These are phyloP conservation scores for Choreutis nemorana DNA, from an alignment of 2,888 invertebrate species.

Conservation along the genomic window DNA sequence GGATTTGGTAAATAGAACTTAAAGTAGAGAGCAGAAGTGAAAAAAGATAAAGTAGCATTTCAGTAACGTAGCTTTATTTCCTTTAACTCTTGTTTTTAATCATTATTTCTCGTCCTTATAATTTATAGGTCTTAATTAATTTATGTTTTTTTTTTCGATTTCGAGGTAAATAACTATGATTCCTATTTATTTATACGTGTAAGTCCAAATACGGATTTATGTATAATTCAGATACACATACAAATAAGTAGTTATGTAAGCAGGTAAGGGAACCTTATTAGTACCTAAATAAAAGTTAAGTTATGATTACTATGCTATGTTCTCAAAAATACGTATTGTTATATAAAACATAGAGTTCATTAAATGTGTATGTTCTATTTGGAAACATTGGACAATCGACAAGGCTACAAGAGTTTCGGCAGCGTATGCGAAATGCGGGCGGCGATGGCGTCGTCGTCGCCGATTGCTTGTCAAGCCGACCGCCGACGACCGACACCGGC, in stretches of 20 bases:
- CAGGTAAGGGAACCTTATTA: too few relatives aligned
- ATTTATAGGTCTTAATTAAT: too few relatives aligned
- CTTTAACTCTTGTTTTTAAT: too few relatives aligned
- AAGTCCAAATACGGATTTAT: too few relatives aligned
- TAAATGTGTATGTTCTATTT: slow-evolving; percentile 15
- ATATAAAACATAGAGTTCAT: neutral
- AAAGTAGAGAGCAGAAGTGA: slow-evolving; percentile 29
- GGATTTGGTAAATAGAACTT: slow-evolving; percentile 46
- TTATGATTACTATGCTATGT: too few relatives aligned
- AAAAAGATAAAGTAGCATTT: too few relatives aligned
- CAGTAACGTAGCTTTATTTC: too few relatives aligned
- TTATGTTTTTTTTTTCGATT: too few relatives aligned
- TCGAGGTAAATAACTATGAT: too few relatives aligned
- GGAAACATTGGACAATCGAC: slow-evolving; percentile 39
- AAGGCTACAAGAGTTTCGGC: slow-evolving; percentile 38
- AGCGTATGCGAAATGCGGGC: slow-evolving; percentile 37
- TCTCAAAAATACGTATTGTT: neutral
- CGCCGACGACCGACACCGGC: slow-evolving; percentile 12
- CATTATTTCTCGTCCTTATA: too few relatives aligned
- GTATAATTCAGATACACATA: neutral
- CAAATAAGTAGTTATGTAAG: neutral
- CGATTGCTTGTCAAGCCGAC: slow-evolving; percentile 22
- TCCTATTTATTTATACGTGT: neutral
- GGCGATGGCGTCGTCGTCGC: slow-evolving; percentile 15
- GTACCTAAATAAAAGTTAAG: too few relatives aligned